phyloP scores from a whole-genome alignment of 2,888 invertebrate genomes.

The Neocrepidodera transversa region DNA sequence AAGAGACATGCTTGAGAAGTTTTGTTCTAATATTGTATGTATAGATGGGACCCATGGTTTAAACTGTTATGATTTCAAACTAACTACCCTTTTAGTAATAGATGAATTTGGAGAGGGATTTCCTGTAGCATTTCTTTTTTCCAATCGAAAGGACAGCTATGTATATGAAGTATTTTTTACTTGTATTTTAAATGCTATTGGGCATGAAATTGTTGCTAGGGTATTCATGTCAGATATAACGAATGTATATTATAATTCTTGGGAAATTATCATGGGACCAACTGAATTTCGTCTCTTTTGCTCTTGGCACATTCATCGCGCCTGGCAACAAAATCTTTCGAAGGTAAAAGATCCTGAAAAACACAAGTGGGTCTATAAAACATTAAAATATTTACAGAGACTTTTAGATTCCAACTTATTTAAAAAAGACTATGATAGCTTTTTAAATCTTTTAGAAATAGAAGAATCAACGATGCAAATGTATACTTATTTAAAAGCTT shows the following conservation, averaged over 20 bases:
- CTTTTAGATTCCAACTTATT: too few species aligned
- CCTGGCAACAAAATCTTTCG: conserved; percentile 8
- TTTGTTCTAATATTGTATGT: conserved; percentile 32
- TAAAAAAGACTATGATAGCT: too few species aligned
- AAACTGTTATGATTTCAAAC: conserved; percentile 37
- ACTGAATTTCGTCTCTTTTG: conserved; percentile 32
- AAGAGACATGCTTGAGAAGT: conserved; percentile 40
- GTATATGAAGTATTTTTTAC: background rate
- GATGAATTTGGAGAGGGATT: conserved; percentile 40
- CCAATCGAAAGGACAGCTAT: conserved; percentile 32
- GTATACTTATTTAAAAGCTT: too few species aligned
- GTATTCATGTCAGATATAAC: too few species aligned
- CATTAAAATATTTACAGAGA: conserved; percentile 28
- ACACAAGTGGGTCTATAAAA: conserved; percentile 18
- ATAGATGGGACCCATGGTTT: conserved; percentile 39
- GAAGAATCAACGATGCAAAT: too few species aligned
- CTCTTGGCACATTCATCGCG: too few species aligned
- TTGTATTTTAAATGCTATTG: background rate
- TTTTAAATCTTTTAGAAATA: too few species aligned
- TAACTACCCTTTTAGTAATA: conserved; percentile 33
- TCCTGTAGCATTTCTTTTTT: conserved; percentile 34
- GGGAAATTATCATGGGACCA: conserved; percentile 37
- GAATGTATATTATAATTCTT: conserved; percentile 42
- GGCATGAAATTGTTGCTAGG: background rate
- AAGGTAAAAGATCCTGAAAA: conserved; percentile 25